Conservation (phyloP, 2,888 invertebrate genomes). For the Drosophila kokeensis region DNA sequence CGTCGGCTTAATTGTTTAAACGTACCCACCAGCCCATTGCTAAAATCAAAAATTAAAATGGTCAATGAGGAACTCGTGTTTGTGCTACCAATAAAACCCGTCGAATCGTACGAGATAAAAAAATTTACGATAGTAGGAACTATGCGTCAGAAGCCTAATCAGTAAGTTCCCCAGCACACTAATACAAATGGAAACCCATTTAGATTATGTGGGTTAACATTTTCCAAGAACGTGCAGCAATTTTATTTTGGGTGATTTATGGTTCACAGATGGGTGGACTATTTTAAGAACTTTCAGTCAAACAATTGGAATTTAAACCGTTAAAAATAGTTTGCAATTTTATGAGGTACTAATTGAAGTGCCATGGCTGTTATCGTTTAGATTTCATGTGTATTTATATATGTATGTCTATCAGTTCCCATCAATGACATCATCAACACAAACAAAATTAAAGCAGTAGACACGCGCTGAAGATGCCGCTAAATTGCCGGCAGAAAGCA, state of each 20-base stretch:
- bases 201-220: constrained; percentile 7
- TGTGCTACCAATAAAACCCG: constrained; percentile 68
- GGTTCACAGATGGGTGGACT: constrained; percentile 17
- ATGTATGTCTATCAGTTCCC: constrained; percentile 22
- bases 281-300: background rate
- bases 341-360: constrained; percentile 11
- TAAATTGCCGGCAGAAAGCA: constrained; percentile 49
- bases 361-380: background rate
- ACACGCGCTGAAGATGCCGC: constrained; percentile 54
- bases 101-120: constrained; percentile 62
- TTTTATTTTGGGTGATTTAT: constrained; percentile 35
- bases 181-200: constrained; percentile 4
- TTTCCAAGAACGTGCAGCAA: constrained; percentile 41
- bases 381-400: constrained; percentile 5
- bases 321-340: background rate
- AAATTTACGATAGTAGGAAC: constrained; percentile 79
- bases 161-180: constrained; percentile 74
- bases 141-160: constrained; percentile 71
- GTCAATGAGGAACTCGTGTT: constrained; percentile 70
- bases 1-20: constrained; percentile 31
- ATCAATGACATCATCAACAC: constrained; percentile 68
- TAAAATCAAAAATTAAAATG: constrained; percentile 48
- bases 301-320: constrained; percentile 1
- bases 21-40: constrained; percentile 12
- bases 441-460: constrained; percentile 47